Conservation (phyloP, 2,888 invertebrate genomes). For the Alitta virens region DNA sequence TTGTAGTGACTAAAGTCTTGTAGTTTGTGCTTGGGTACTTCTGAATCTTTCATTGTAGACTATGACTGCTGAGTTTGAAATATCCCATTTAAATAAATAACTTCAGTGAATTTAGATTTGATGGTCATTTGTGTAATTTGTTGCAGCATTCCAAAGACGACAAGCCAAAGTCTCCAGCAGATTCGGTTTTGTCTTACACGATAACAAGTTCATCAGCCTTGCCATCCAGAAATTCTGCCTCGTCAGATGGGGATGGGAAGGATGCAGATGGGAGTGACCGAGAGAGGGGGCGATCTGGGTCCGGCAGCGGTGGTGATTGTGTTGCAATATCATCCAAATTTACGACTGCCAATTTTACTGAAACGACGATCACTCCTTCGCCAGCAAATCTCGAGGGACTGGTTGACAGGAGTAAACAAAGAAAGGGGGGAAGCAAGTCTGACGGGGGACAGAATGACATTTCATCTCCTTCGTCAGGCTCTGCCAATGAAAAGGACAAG, state of each 20-base stretch:
- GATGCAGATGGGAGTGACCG: constrained; percentile 19
- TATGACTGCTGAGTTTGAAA: no score
- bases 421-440: not conserved
- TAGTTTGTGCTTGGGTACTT: no score
- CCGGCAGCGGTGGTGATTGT: not conserved
- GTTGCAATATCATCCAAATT: constrained; percentile 50
- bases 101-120: no score
- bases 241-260: constrained; percentile 12
- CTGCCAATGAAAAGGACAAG: constrained; percentile 1
- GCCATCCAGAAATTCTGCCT: no score
- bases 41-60: no score
- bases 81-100: no score
- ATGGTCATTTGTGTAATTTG: no score
- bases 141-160: no score
- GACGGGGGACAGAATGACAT: constrained; percentile 13
- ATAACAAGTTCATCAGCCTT: no score
- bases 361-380: constrained; percentile 28
- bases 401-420: constrained; percentile 5
- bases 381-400: constrained; percentile 23
- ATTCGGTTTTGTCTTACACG: no score
- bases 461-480: constrained; percentile 3
- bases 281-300: not conserved
- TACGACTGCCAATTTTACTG: constrained; percentile 31
- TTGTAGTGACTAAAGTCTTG: no score
- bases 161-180: no score